Conservation (phyloP, 1,140 invertebrate genomes). For the Drosophila busckii region DNA sequence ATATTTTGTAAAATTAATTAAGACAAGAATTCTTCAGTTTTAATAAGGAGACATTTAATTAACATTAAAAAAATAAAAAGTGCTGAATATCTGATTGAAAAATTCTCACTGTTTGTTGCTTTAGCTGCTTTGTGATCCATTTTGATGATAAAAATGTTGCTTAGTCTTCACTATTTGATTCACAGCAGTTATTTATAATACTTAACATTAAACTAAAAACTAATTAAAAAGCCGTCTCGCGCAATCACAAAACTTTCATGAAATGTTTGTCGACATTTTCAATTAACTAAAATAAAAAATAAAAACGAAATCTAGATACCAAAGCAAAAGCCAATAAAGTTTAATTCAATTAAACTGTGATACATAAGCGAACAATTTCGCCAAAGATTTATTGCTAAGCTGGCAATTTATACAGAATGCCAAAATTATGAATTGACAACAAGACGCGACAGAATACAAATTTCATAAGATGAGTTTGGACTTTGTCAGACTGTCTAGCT, state of each 20-base stretch:
- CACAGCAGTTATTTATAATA: no score
- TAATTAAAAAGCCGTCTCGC: background rate
- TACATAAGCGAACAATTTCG: conserved; percentile 49
- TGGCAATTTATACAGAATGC: no score
- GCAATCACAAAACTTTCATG: conserved; percentile 6
- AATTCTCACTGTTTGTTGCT: no score
- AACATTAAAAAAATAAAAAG: no score
- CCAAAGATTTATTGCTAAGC: conserved; percentile 15
- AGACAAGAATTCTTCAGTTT: no score
- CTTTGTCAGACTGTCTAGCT: background rate
- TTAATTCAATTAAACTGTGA: conserved; percentile 10
- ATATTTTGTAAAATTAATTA: no score
- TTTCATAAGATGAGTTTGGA: conserved; percentile 21
- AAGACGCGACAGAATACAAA: conserved; percentile 16
- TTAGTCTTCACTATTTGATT: no score
- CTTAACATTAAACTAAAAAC: background rate
- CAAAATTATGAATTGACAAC: conserved; percentile 46
- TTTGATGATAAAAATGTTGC: no score
- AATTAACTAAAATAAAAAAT: conserved; percentile 17
- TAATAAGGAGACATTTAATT: no score
- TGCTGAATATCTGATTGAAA: no score
- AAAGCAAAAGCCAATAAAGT: conserved; percentile 10
- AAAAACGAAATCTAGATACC: background rate
- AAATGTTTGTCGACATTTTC: no score
- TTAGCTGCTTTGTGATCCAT: no score